Evolutionary conservation across 2,888 invertebrate genomes (phyloP), one percentile per base, ranked within the genome.

Genomic region (Apocheima hispidaria): DNA sequence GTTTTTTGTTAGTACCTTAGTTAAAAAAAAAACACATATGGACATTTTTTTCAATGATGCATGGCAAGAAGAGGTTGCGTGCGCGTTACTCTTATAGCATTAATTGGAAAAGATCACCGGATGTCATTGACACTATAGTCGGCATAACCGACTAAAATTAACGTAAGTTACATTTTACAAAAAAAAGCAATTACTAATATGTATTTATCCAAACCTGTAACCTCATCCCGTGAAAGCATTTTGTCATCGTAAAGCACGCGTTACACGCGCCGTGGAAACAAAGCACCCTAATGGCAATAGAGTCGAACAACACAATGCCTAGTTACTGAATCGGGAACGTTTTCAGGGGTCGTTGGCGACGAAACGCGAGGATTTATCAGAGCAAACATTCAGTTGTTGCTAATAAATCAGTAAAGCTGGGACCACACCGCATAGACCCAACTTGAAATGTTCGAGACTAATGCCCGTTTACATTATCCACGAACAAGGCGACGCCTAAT

Each of bases 221-320:
- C 43, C 51, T 57, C 20, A 50, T 51, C 41, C 28, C 43, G 35
- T 35, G 43, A 53, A 53, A 60, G 40, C 58, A 36, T 66, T 60
- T 56, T 53, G 56, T 57, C 58, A 36, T 35, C 40, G 57, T 61
- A 59, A 63, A 56, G 44, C 56, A 59, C 55, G 54, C 54, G 51
- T 62, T 64, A 63, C 60, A 62, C 68, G 51, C 66, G 50, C 63
- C 60, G 59, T 54, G 66, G 67, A 79, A 75, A 79, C 79, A 78
- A 79, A 75, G 64, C 71, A 16, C 56, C 60, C 67, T 78, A 78
- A 79, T 79, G 71, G 68, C 72, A 73, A 71, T 71, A 75, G 66
- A 74, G 72, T 75, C 69, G 69, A 73, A 75, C 73, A 50, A 46
- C 60, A 63, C 68, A 78, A 78, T 74, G 73, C 74, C 70, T 75